Conservation (phyloP, 2,797 vertebrate genomes). For the Botia almorhae region DNA sequence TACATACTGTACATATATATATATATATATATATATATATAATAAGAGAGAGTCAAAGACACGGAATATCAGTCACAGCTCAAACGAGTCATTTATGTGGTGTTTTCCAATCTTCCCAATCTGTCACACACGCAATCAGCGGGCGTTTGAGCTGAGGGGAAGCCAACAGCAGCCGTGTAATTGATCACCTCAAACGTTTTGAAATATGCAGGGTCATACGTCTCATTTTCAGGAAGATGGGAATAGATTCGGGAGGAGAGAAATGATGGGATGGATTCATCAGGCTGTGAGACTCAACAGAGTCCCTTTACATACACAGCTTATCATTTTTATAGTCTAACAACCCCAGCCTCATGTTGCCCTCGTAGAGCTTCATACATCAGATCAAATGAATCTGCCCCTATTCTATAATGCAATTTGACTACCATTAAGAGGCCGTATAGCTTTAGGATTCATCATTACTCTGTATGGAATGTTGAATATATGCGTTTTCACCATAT, state of each 20-base stretch:
- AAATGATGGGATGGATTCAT: background rate
- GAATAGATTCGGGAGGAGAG: constrained; percentile 9
- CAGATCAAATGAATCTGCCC: constrained; percentile 28
- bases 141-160: background rate
- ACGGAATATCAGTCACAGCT: constrained; percentile 3
- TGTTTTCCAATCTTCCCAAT: constrained; percentile 41
- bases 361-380: background rate
- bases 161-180: constrained; percentile 19
- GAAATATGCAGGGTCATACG: constrained; percentile 43
- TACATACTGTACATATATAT: too few relatives aligned
- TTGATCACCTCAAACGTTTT: constrained; percentile 39
- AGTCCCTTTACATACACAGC: background rate
- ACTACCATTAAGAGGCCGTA: constrained; percentile 16
- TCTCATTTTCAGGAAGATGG: constrained; percentile 30
- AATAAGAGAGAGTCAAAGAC: constrained; percentile 7
- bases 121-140: constrained; percentile 26
- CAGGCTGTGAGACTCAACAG: background rate
- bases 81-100: constrained; percentile 12
- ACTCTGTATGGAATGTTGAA: constrained; percentile 8
- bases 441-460: constrained; percentile 35
- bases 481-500: constrained; percentile 1
- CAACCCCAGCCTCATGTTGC: background rate
- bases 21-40: too few relatives aligned
- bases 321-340: constrained; percentile 8
- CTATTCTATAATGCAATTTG: constrained; percentile 34